phyloP scores from a whole-genome alignment of 23 tunicate genomes.

The Styela plicata region DNA sequence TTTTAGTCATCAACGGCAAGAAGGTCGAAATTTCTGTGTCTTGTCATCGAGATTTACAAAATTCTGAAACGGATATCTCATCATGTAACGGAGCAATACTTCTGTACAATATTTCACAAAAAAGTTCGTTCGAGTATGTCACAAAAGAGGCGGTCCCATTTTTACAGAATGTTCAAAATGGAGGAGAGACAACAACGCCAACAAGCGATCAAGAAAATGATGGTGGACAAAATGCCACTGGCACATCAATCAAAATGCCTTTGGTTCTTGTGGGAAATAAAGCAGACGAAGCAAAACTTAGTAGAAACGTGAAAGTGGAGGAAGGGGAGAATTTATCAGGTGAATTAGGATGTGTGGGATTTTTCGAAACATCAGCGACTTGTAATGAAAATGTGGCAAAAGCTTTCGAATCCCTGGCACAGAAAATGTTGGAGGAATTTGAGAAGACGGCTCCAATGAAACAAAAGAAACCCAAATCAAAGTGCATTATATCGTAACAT shows the following conservation, averaged over 20 bases:
- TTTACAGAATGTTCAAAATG: not conserved
- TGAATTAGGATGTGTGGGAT: conserved; percentile 54
- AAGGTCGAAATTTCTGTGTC: conserved; percentile 5
- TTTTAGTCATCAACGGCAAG: not conserved
- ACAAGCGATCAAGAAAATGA: conserved; percentile 33
- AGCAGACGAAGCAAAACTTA: conserved; percentile 84
- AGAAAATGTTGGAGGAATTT: conserved; percentile 21
- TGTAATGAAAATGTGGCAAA: conserved; percentile 81
- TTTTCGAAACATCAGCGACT: conserved; percentile 81
- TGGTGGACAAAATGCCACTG: conserved; percentile 24
- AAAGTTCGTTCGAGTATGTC: conserved; percentile 2
- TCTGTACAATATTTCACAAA: conserved; percentile 14
- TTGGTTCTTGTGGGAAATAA: conserved; percentile 77
- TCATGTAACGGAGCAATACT: not conserved
- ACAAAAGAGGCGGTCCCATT: conserved; percentile 2
- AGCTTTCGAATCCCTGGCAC: conserved; percentile 43
- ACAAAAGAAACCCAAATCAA: conserved; percentile 9
- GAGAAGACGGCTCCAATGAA: not conserved
- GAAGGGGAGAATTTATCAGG: conserved; percentile 44
- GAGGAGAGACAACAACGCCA: not conserved
- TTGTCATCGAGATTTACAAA: not conserved
- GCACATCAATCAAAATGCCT: conserved; percentile 29
- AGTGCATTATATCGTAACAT: conserved; percentile 35
- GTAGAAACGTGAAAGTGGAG: conserved; percentile 46
- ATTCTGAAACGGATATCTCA: not conserved